A percentile compares a stretch with the other conserved stretches of the same genome.
Conservation (phyloP, 2,797 vertebrate species). For the Crenichthys baileyi region DNA sequence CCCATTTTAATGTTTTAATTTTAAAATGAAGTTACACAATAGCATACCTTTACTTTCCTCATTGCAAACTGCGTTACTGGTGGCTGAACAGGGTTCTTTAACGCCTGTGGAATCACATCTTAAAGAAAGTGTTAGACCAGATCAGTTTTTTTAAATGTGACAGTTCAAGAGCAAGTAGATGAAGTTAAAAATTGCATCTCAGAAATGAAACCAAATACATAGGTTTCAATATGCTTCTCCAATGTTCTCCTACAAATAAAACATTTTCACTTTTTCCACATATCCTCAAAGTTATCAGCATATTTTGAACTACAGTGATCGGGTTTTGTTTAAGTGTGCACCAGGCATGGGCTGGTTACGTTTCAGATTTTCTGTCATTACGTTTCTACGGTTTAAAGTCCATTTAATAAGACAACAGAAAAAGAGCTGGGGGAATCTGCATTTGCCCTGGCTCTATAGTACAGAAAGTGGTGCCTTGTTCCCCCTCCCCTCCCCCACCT, state of each 20-base stretch:
- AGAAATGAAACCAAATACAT: not conserved
- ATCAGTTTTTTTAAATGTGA: not conserved
- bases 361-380: no score
- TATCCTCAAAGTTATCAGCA: not conserved
- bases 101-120: slow-evolving; percentile 59
- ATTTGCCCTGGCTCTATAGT: not conserved
- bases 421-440: not conserved
- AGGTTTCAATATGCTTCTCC: not conserved
- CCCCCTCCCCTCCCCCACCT: not conserved
- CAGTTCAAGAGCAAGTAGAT: not conserved
- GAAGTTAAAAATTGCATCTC: not conserved
- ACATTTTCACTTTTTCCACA: not conserved
- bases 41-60: slow-evolving; percentile 14
- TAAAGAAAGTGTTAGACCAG: not conserved
- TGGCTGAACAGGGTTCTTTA: slow-evolving; percentile 41
- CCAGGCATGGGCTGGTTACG: not conserved
- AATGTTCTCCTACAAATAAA: not conserved
- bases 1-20: not conserved
- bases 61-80: slow-evolving; percentile 66
- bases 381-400: not conserved
- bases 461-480: not conserved
- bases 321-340: not conserved
- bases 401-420: not conserved
- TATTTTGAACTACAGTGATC: not conserved
- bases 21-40: not conserved